phyloP scores from a whole-genome alignment of 2,888 invertebrate genomes.

The Colletes collaris region DNA sequence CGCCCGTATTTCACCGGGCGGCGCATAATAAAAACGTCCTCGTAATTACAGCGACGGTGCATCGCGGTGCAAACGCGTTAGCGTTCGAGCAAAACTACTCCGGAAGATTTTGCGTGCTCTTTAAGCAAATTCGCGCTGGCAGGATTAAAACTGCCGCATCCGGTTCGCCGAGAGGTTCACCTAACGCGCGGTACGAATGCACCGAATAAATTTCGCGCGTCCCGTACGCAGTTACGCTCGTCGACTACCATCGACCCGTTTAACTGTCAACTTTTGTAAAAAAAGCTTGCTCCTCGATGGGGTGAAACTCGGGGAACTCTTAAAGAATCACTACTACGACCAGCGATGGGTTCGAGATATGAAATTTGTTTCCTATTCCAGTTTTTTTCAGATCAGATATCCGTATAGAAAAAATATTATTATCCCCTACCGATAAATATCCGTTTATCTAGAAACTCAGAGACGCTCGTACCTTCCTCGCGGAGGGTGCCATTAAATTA shows the following conservation, averaged over 20 bases:
- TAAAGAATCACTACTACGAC: no score
- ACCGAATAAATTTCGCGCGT: constrained; percentile 36
- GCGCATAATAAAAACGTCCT: constrained; percentile 5
- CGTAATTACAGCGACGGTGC: background rate
- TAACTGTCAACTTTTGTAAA: no score
- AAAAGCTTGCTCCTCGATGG: no score
- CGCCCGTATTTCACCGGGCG: background rate
- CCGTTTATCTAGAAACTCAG: background rate
- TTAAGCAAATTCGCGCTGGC: constrained; percentile 10
- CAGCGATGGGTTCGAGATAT: no score
- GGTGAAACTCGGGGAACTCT: no score
- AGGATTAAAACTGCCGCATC: constrained; percentile 12
- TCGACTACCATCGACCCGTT: constrained; percentile 1
- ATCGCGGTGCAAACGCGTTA: constrained; percentile 40
- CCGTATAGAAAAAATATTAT: no score
- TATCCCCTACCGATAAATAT: no score
- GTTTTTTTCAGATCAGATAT: no score
- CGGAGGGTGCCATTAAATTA: constrained; percentile 36
- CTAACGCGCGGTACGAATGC: constrained; percentile 17
- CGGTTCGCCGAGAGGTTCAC: constrained; percentile 21
- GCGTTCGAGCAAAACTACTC: constrained; percentile 14
- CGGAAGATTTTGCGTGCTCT: constrained; percentile 19
- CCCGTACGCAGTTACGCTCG: background rate
- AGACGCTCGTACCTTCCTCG: background rate
- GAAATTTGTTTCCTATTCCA: no score